phyloP scores from a whole-genome alignment of 2,113 vertebrate species.

The Polypterus senegalus region DNA sequence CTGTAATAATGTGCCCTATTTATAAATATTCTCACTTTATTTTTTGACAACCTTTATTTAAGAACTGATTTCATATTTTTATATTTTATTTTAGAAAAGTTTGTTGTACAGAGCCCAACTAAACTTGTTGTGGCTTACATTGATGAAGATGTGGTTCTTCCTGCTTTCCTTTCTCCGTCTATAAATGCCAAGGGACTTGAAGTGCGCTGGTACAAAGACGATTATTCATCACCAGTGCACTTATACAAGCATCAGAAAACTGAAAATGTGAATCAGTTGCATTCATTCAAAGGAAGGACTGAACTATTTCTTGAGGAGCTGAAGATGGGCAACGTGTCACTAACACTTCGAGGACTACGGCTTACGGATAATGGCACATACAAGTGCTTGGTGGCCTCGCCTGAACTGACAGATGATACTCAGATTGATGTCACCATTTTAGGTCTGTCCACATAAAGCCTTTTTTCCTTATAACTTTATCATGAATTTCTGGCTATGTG shows the following conservation, averaged over 20 bases:
- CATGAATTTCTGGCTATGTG: no score
- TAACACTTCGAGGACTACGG: background rate
- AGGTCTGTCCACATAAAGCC: background rate
- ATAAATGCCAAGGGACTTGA: background rate
- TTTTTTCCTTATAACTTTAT: no score
- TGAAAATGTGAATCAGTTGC: background rate
- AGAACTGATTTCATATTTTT: no score
- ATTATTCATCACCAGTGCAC: background rate
- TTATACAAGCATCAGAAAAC: background rate
- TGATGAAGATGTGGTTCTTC: no score
- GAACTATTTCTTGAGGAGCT: background rate
- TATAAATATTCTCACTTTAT: no score
- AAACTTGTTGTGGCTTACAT: no score
- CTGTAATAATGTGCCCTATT: no score
- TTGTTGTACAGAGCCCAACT: no score
- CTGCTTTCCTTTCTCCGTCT: no score
- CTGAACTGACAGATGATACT: background rate
- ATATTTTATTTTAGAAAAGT: no score
- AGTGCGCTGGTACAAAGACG: background rate
- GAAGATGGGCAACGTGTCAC: background rate
- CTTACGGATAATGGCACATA: background rate
- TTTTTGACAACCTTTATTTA: no score
- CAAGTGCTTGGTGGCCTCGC: background rate
- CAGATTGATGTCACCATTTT: background rate
- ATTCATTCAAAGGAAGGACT: background rate